Evolutionary conservation across 2,888 invertebrate genomes (phyloP), one percentile per base, ranked within the genome.

Genomic region (Eurois occulta): DNA sequence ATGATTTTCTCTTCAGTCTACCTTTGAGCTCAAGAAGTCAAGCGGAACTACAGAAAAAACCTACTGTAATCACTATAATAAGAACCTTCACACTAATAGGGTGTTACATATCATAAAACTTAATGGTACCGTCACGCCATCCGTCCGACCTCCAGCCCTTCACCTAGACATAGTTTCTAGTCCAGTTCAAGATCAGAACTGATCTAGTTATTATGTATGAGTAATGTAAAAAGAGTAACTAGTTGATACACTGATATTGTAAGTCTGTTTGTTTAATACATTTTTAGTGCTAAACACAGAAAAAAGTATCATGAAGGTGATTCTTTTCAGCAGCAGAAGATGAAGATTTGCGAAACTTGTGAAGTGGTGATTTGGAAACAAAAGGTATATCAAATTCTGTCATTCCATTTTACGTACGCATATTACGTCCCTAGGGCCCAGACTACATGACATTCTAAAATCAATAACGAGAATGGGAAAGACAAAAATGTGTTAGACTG

Each of bases 81-180:
- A 16, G 52, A n/a, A n/a, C n/a, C n/a, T 41, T 8, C 41, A 60
- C 48, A 21, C 21, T 78, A 71, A 71, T 64, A 60, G 35, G 71
- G 62, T 78, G 7, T 62, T 64, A 43, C 28, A 48, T 65, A 55
- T 75, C 72, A 80, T 87, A 80, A 81, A 77, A 77, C 73, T 75
- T 83, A 78, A 85, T 83, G 28, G 52, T 21, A 58, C 66, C 41
- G 80, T 68, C 65, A 69, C 77, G 83, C 70, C 81, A 86, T 87
- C 86, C 82, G 84, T 52, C 0, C 32, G 79, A 74, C 87, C 89
- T 89, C 77, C 64, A 62, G 69, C 83, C 87, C 78, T 87, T 87
- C 82, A 87, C 85, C 81, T 81, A 81, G 84, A 84, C 79, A 81
- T 70, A 82, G 77, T 64, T 84, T 75, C 24, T 28, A 65, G 8